phyloP scores from a whole-genome alignment of 1,140 invertebrate genomes.

The Temnothorax nylanderi region DNA sequence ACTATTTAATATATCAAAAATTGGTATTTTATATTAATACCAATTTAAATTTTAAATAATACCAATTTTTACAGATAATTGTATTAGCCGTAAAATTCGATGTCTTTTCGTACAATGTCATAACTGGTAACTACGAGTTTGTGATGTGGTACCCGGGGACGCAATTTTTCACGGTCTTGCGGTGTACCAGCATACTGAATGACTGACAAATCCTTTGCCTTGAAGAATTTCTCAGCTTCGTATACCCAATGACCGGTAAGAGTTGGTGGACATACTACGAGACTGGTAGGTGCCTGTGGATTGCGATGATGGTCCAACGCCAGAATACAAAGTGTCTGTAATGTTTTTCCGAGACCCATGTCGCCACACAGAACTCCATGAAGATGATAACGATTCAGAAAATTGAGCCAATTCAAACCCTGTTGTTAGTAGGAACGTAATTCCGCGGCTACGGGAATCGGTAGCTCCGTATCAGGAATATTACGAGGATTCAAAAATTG shows the following conservation, averaged over 20 bases:
- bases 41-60: too few species aligned
- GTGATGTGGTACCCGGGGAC: conserved; percentile 89
- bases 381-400: conserved; percentile 97
- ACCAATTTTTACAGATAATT: too few species aligned
- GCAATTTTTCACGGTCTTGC: conserved; percentile 91
- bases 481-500: conserved; percentile 95
- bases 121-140: conserved; percentile 96
- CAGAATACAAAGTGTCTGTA: conserved; percentile 98
- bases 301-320: conserved; percentile 95
- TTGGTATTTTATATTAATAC: too few species aligned
- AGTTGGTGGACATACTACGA: conserved; percentile 99
- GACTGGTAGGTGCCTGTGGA: conserved; percentile 90
- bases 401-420: conserved; percentile 99
- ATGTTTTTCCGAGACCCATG: conserved; percentile 98
- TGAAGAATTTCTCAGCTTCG: conserved; percentile 98
- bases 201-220: conserved; percentile 91
- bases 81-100: conserved; percentile 92
- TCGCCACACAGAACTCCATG: conserved; percentile 99
- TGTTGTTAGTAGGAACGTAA: conserved; percentile 93
- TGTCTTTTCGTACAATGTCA: conserved; percentile 98
- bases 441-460: conserved; percentile 93
- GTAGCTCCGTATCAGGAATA: conserved; percentile 94
- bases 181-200: conserved; percentile 97
- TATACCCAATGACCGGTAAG: conserved; percentile 99
- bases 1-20: too few species aligned